Percentiles rank a stretch among this genome's conserved stretches.
These are phyloP conservation scores for Trichosurus vulpecula DNA, from an alignment of 2,797 vertebrate species.

Conservation along the genomic window DNA sequence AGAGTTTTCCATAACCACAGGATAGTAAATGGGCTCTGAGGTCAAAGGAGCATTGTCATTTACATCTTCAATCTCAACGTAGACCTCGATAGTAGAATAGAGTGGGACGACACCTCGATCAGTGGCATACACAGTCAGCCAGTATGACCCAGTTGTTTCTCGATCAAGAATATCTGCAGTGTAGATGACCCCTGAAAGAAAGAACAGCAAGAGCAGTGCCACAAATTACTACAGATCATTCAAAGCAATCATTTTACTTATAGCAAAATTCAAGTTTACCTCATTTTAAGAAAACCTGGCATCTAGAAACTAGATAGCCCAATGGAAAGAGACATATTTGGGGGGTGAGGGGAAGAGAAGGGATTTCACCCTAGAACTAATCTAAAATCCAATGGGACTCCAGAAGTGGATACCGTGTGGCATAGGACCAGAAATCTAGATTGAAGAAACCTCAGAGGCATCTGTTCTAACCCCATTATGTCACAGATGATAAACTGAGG, in stretches of 20 bases:
- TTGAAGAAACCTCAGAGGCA: not conserved
- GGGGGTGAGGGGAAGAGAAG: too few species aligned
- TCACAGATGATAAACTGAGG: not conserved
- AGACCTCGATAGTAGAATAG: constrained; percentile 93
- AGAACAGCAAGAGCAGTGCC: not conserved
- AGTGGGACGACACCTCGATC: constrained; percentile 95
- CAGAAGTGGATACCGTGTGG: not conserved
- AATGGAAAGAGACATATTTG: too few species aligned
- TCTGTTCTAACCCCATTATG: not conserved
- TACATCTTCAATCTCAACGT: constrained; percentile 95
- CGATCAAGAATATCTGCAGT: constrained; percentile 95
- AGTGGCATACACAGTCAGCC: constrained; percentile 95
- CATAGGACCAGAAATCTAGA: not conserved
- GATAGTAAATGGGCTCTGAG: constrained; percentile 94
- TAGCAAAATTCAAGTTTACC: not conserved
- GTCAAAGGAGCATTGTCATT: constrained; percentile 97
- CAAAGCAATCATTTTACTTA: not conserved
- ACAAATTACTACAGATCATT: not conserved
- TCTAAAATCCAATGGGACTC: not conserved
- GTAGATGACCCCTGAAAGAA: constrained; percentile 91
- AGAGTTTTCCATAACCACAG: constrained; percentile 92
- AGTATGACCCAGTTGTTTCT: constrained; percentile 96
- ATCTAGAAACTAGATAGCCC: not conserved
- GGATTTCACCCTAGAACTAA: not conserved
- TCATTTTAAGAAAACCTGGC: not conserved